These are phyloP conservation scores for Epinotia demarniana DNA, from an alignment of 2,888 invertebrate species.

Conservation along the genomic window DNA sequence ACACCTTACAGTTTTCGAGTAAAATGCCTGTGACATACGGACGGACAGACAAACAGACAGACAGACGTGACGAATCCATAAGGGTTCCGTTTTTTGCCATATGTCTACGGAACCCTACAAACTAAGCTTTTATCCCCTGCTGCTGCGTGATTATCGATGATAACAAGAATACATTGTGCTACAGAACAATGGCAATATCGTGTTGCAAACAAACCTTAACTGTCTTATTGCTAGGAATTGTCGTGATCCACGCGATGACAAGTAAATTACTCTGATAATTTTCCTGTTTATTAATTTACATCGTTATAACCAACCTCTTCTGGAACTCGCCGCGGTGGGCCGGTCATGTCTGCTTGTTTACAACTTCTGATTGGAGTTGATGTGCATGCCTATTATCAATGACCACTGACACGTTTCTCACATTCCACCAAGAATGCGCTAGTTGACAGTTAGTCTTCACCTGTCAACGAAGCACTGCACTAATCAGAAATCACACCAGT, in stretches of 20 bases:
- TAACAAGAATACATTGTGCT: background rate
- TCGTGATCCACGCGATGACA: slow-evolving; percentile 41
- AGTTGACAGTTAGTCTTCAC: slow-evolving; percentile 20
- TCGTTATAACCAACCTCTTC: slow-evolving; percentile 25
- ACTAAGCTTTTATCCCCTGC: too few species aligned
- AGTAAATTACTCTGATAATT: slow-evolving; percentile 36
- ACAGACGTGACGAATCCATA: too few species aligned
- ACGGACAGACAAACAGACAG: too few species aligned
- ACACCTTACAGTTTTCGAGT: too few species aligned
- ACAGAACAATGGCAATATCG: slow-evolving; percentile 11
- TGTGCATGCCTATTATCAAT: slow-evolving; percentile 23
- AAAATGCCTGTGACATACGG: too few species aligned
- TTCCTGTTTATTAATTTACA: slow-evolving; percentile 34
- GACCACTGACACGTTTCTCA: slow-evolving; percentile 5
- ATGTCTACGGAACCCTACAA: too few species aligned
- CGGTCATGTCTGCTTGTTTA: slow-evolving; percentile 27
- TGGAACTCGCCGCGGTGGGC: slow-evolving; percentile 8
- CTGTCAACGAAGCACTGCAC: slow-evolving; percentile 13
- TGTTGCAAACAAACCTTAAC: slow-evolving; percentile 24
- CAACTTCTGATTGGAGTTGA: slow-evolving; percentile 36
- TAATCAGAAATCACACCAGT: background rate
- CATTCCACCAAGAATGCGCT: background rate
- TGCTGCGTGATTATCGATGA: background rate
- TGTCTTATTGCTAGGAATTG: slow-evolving; percentile 40
- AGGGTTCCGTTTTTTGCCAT: too few species aligned